Evolutionary conservation across 2,888 invertebrate genomes (phyloP).

Genomic region (Hypsopygia costalis): DNA sequence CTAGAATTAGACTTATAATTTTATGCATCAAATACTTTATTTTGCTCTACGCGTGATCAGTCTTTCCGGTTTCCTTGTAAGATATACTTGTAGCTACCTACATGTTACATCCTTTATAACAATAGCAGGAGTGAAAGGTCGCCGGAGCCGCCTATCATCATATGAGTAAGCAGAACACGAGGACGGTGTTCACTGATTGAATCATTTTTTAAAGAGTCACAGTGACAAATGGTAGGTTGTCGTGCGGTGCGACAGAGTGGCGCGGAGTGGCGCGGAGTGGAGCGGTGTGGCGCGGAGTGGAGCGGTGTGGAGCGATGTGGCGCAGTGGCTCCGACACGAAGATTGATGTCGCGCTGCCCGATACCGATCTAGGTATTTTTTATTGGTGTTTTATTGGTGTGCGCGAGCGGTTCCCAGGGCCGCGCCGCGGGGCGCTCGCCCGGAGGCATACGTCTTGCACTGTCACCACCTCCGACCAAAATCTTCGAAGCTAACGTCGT

Average conservation of each 20-base stretch:
- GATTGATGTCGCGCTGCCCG: conserved; percentile 57
- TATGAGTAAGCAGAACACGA: conserved; percentile 23
- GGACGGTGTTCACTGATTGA: conserved; percentile 8
- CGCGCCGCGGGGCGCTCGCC: conserved; percentile 37
- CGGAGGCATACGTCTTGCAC: conserved; percentile 44
- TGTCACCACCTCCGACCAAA: conserved; percentile 50
- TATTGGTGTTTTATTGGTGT: conserved; percentile 18
- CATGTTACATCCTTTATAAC: too few species aligned
- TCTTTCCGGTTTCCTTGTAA: too few species aligned
- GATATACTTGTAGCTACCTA: too few species aligned
- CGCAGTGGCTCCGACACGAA: conserved; percentile 23
- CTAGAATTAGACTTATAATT: too few species aligned
- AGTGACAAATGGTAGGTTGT: conserved; percentile 31
- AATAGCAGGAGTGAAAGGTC: background rate
- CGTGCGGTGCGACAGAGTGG: conserved; percentile 12
- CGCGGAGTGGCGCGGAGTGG: conserved; percentile 11
- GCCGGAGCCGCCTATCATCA: background rate
- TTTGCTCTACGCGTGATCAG: too few species aligned
- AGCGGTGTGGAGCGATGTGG: conserved; percentile 11
- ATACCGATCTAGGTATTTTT: conserved; percentile 51
- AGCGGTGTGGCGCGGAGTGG: conserved; percentile 11
- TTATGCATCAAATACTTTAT: too few species aligned
- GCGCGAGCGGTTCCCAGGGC: conserved; percentile 28
- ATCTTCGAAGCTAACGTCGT: too few species aligned
- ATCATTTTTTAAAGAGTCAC: conserved; percentile 25